Conservation (phyloP, 2,888 invertebrate species). For the Xestoiulus laeticollis region DNA sequence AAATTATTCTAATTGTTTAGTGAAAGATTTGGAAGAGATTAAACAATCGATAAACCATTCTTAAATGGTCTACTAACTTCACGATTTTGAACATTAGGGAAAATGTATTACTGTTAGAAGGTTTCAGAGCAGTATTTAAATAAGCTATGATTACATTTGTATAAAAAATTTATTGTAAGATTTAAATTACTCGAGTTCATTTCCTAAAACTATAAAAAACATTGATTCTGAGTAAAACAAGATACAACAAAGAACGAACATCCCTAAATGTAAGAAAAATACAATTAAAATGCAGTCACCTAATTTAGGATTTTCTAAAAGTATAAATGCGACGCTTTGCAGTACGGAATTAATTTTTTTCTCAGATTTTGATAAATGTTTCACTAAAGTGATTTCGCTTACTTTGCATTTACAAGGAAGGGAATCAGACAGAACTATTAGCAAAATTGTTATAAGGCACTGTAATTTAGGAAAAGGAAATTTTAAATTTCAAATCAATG, state of each 20-base stretch:
- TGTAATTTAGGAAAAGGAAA: neutral
- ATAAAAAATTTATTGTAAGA: conserved; percentile 7
- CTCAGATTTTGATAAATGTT: neutral
- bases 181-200: neutral
- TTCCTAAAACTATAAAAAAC: neutral
- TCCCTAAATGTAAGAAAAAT: neutral
- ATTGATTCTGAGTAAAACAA: neutral
- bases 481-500: neutral
- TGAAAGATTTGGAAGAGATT: too few species aligned
- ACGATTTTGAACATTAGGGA: too few species aligned
- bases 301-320: neutral
- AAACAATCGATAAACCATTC: too few species aligned
- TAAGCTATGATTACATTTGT: neutral
- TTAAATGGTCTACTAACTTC: too few species aligned
- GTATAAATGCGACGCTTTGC: neutral
- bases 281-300: neutral
- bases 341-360: neutral
- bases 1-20: too few species aligned
- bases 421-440: neutral
- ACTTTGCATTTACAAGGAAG: neutral
- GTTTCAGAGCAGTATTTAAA: neutral
- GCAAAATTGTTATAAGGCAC: neutral
- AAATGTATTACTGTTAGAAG: neutral
- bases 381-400: neutral
- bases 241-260: neutral